These are phyloP conservation scores for Apostichopus parvimensis DNA, from an alignment of 35 echinoderm and acorn worm genomes.

Conservation along the genomic window DNA sequence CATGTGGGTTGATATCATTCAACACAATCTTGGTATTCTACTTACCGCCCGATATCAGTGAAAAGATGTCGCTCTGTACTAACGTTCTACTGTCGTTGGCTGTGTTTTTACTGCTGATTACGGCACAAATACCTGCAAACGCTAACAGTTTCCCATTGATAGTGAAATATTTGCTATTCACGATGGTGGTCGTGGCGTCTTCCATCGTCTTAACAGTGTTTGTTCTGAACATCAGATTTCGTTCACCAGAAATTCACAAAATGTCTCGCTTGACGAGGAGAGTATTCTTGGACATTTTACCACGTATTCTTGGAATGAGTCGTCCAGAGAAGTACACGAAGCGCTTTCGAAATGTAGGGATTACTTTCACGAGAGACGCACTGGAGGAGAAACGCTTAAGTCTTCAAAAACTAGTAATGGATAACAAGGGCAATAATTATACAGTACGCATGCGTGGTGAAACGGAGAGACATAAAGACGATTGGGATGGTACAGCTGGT, in stretches of 20 bases:
- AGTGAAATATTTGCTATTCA: conserved; percentile 94
- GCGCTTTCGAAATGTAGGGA: conserved; percentile 74
- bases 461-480: conserved; percentile 19
- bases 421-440: conserved; percentile 90
- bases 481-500: conserved; percentile 17
- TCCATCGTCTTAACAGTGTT: conserved; percentile 92
- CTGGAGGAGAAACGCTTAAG: conserved; percentile 45
- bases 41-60: conserved; percentile 89
- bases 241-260: conserved; percentile 87
- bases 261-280: conserved; percentile 78
- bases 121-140: conserved; percentile 92
- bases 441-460: conserved; percentile 78
- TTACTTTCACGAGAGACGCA: conserved; percentile 75
- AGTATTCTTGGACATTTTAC: conserved; percentile 79
- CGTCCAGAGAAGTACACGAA: conserved; percentile 74
- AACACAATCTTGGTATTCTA: conserved; percentile 97
- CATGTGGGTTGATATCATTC: conserved; percentile 93
- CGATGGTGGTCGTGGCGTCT: conserved; percentile 90
- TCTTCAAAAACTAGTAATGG: conserved; percentile 75
- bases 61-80: conserved; percentile 94
- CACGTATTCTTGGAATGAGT: conserved; percentile 84
- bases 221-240: conserved; percentile 88
- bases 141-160: conserved; percentile 94
- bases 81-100: conserved; percentile 86
- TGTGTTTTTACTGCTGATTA: conserved; percentile 91